These are phyloP conservation scores for Galaxias olidus DNA, from an alignment of 2,797 vertebrate species.

Conservation along the genomic window DNA sequence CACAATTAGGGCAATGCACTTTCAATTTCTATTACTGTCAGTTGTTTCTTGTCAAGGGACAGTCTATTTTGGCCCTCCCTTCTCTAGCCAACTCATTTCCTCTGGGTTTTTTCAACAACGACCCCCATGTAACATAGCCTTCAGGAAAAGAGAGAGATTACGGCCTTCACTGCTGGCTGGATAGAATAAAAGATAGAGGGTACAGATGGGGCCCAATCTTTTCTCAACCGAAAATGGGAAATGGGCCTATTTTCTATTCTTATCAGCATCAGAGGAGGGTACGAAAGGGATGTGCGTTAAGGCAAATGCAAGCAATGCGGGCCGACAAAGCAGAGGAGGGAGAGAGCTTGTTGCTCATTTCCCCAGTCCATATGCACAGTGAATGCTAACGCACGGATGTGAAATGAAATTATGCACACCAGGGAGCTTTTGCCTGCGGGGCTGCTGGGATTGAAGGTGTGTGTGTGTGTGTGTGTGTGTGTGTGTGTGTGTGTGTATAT, in stretches of 20 bases:
- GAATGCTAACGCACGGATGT: conserved; percentile 52
- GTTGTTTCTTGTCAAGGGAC: not conserved
- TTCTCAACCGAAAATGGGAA: conserved; percentile 30
- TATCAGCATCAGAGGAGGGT: conserved; percentile 39
- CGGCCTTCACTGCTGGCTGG: not conserved
- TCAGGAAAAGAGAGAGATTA: no score
- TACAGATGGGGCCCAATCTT: not conserved
- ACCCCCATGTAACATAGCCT: no score
- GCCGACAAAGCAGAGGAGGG: conserved; percentile 22
- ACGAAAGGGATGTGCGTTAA: conserved; percentile 6
- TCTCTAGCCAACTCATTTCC: no score
- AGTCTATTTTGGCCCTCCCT: not conserved
- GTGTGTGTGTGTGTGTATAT: conserved; percentile 20
- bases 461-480: conserved; percentile 19
- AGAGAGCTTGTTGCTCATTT: conserved; percentile 31
- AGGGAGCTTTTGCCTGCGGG: conserved; percentile 56
- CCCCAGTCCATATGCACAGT: conserved; percentile 39
- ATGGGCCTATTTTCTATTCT: conserved; percentile 42
- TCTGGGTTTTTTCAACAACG: no score
- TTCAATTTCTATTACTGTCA: conserved; percentile 2
- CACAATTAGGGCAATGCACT: not conserved
- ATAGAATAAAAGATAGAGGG: not conserved
- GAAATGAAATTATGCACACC: conserved; percentile 67
- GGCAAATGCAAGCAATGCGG: not conserved
- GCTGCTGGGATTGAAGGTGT: conserved; percentile 33